Conservation (phyloP, 1,140 invertebrate genomes). For the Papilio dardanus region DNA sequence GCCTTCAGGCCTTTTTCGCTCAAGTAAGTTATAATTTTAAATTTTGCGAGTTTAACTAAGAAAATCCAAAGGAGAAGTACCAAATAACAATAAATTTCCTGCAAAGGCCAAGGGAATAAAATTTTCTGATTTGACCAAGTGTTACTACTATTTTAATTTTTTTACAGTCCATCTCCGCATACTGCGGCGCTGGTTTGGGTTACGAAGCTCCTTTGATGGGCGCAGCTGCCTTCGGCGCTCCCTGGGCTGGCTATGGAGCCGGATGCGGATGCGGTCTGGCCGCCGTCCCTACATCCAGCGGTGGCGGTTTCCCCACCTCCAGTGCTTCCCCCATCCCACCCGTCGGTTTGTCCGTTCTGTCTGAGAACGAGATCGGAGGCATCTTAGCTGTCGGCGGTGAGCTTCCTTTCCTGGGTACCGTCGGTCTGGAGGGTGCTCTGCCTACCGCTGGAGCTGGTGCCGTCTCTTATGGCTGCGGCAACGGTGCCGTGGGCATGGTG, state of each 20-base stretch:
- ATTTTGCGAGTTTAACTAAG: too few species aligned
- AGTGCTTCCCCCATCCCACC: conserved; percentile 52
- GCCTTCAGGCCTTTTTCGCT: conserved; percentile 45
- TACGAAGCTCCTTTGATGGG: conserved; percentile 4
- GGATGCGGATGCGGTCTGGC: conserved; percentile 40
- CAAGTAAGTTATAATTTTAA: conserved; percentile 44
- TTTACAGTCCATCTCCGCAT: conserved; percentile 40
- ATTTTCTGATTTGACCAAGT: not conserved
- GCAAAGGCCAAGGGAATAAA: not conserved
- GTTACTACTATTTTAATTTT: not conserved
- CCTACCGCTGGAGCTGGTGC: conserved; percentile 48
- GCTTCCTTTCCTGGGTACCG: too few species aligned
- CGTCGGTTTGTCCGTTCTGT: conserved; percentile 49
- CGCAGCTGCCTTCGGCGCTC: conserved; percentile 6
- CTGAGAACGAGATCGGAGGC: conserved; percentile 54
- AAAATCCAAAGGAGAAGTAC: not conserved
- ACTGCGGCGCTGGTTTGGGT: conserved; percentile 35
- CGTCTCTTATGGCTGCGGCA: conserved; percentile 49
- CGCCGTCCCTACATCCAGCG: conserved; percentile 30
- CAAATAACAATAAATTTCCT: too few species aligned
- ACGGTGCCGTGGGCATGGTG: conserved; percentile 48
- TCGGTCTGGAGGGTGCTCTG: conserved; percentile 58
- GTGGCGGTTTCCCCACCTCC: conserved; percentile 46
- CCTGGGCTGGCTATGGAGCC: too few species aligned
- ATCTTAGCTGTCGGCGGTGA: conserved; percentile 43